A percentile compares a stretch with the other conserved stretches of the same genome.
Evolutionary conservation across 2,797 vertebrate genomes (phyloP).

Genomic region (Sciurus carolinensis): DNA sequence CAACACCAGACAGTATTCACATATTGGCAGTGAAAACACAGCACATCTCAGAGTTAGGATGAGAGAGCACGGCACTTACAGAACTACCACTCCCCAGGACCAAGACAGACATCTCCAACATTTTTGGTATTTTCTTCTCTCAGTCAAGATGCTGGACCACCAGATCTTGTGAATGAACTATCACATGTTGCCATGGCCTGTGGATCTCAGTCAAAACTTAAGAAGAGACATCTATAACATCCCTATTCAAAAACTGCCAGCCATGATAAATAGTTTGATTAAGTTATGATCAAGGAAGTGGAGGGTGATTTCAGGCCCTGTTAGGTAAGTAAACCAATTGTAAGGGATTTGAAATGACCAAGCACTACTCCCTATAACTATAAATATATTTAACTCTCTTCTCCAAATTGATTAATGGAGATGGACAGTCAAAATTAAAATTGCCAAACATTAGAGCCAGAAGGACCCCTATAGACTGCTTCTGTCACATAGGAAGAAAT

Average conservation of each 20-base stretch:
- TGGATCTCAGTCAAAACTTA: neutral
- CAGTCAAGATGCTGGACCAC: neutral
- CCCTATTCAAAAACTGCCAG: neutral
- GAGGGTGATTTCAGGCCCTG: neutral
- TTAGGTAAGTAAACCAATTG: neutral
- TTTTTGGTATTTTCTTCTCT: neutral
- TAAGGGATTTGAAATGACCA: neutral
- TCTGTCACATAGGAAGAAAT: slow-evolving; percentile 15
- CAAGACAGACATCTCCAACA: neutral
- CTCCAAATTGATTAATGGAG: neutral
- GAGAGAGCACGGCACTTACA: neutral
- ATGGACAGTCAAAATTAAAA: neutral
- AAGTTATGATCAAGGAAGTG: neutral
- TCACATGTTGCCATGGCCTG: neutral
- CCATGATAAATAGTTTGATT: neutral
- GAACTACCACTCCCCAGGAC: neutral
- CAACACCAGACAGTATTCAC: neutral
- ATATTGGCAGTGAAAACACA: neutral
- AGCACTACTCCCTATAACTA: neutral
- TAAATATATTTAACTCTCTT: neutral
- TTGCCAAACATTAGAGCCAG: neutral
- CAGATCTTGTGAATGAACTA: neutral
- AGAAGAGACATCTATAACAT: neutral
- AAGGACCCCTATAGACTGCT: neutral
- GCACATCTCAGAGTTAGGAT: neutral